Percentiles rank a stretch among this genome's conserved stretches.
phyloP scores from a whole-genome alignment of 2,797 vertebrate species.

The Spheniscus humboldti region DNA sequence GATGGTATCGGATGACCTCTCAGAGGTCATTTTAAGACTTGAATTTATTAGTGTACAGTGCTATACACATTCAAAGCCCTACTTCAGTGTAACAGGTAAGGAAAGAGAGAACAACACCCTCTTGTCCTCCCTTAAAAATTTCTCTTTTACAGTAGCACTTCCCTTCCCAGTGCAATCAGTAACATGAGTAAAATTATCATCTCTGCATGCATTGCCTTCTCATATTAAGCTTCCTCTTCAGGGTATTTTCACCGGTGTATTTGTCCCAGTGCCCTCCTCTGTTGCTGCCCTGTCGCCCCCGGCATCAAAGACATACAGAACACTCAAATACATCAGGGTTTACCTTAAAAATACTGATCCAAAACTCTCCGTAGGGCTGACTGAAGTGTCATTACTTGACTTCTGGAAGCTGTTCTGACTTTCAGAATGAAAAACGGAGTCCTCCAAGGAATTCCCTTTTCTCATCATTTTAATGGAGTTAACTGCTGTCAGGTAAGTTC shows the following conservation, averaged over 20 bases:
- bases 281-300: not conserved
- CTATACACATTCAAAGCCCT: not conserved
- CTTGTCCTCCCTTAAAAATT: not conserved
- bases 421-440: conserved; percentile 44
- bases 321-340: not conserved
- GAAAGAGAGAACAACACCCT: not conserved
- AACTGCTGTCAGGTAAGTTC: not conserved
- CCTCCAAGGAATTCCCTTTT: conserved; percentile 45
- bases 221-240: not conserved
- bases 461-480: conserved; percentile 28
- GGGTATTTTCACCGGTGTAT: not conserved
- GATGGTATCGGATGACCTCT: not conserved
- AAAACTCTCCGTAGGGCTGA: conserved; percentile 47
- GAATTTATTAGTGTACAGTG: not conserved
- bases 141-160: not conserved
- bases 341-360: conserved; percentile 72
- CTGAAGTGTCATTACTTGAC: not conserved
- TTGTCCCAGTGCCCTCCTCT: not conserved
- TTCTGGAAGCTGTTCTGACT: not conserved
- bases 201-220: not conserved
- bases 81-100: not conserved
- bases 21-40: not conserved
- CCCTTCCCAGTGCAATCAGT: not conserved
- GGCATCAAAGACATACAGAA: not conserved
- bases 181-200: not conserved